Evolutionary conservation across 1,140 invertebrate genomes (phyloP).

Genomic region (Chironomus tepperi): DNA sequence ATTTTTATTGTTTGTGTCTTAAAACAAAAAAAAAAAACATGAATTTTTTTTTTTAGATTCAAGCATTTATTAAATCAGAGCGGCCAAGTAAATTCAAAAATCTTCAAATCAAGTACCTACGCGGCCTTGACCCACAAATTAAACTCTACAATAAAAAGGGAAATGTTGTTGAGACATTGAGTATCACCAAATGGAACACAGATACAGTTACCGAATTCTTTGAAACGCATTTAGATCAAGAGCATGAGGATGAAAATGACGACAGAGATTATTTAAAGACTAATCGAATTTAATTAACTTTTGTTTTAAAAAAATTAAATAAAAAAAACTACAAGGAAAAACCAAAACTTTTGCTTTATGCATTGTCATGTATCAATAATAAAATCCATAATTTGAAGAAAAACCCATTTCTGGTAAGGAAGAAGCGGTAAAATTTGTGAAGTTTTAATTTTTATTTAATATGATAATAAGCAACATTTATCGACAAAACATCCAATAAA

Average conservation of each 20-base stretch:
- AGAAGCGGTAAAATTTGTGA: no score
- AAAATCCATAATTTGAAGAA: no score
- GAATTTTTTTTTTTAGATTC: constrained; percentile 50
- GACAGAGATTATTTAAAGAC: constrained; percentile 49
- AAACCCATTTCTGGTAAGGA: no score
- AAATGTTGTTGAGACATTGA: constrained; percentile 73
- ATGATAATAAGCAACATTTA: no score
- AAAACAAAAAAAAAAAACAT: background rate
- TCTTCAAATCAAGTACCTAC: constrained; percentile 78
- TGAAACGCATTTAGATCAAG: constrained; percentile 63
- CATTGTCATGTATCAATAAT: no score
- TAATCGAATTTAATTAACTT: constrained; percentile 44
- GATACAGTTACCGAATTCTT: constrained; percentile 93
- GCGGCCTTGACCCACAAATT: constrained; percentile 86
- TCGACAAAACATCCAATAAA: no score
- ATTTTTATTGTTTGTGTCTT: background rate
- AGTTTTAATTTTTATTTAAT: no score
- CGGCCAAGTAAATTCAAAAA: constrained; percentile 77
- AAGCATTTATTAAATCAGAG: constrained; percentile 90
- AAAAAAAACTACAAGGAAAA: no score
- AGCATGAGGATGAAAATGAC: constrained; percentile 42
- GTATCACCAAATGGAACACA: constrained; percentile 95
- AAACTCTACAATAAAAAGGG: constrained; percentile 77
- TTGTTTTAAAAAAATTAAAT: no score
- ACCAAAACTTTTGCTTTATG: no score